These are phyloP conservation scores for Minunthozetes semirufus DNA, from an alignment of 2,888 invertebrate genomes.

Conservation along the genomic window DNA sequence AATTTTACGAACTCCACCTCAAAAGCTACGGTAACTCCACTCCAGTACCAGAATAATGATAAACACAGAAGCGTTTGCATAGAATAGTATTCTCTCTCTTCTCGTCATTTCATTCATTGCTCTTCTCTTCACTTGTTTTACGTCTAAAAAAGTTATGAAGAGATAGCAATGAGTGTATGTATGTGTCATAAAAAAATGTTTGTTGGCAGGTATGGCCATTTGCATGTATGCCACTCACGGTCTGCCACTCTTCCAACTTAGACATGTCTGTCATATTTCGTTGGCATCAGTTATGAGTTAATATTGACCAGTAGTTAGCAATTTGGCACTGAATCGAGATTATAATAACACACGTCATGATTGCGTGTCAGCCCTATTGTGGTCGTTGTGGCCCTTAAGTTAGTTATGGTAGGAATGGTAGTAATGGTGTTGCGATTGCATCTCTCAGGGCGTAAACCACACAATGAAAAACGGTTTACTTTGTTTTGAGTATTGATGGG, in stretches of 20 bases:
- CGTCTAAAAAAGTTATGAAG: no score
- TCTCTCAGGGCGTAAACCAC: slow-evolving; percentile 18
- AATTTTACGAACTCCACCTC: not conserved
- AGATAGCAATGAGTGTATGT: no score
- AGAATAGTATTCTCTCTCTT: no score
- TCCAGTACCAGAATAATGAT: not conserved
- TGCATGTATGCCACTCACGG: no score
- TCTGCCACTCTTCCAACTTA: no score
- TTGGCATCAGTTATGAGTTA: no score
- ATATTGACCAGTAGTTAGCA: no score
- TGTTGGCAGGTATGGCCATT: no score
- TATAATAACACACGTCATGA: slow-evolving; percentile 8
- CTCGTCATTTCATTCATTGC: not conserved
- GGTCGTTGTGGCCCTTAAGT: not conserved
- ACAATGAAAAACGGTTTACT: slow-evolving; percentile 8
- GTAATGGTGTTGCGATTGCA: not conserved
- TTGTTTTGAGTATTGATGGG: slow-evolving; percentile 16
- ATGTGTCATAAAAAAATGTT: no score
- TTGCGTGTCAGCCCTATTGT: slow-evolving; percentile 23
- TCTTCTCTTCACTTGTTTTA: not conserved
- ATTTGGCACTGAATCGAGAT: not conserved
- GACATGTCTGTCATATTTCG: no score
- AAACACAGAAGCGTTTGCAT: slow-evolving; percentile 2
- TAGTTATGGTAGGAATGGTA: slow-evolving; percentile 1
- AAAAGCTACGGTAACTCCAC: not conserved